These are phyloP conservation scores for Oscheius myriophilus DNA, from an alignment of 2,888 invertebrate species.

Conservation along the genomic window DNA sequence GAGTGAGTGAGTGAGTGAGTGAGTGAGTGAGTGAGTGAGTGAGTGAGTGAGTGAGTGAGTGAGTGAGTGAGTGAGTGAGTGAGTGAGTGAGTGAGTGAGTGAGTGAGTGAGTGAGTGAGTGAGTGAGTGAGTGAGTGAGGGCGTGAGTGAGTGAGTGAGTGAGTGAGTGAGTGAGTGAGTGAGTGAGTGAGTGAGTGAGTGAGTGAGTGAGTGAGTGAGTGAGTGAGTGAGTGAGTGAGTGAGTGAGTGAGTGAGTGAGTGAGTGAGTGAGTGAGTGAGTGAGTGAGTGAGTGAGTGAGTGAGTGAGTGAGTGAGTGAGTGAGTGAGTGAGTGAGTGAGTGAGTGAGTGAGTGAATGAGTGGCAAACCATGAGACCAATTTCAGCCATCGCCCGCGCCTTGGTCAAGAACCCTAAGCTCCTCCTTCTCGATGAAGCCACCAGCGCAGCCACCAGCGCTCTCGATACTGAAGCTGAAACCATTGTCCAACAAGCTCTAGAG, in stretches of 20 bases:
- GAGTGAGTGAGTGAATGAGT: too few relatives aligned
- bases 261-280: slow-evolving; percentile 40
- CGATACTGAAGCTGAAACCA: slow-evolving; percentile 67
- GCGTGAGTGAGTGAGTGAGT: too few relatives aligned
- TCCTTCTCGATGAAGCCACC: slow-evolving; percentile 66
- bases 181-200: slow-evolving; percentile 47
- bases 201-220: neutral
- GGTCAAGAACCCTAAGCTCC: slow-evolving; percentile 64
- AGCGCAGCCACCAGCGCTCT: slow-evolving; percentile 68
- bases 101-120: slow-evolving; percentile 47
- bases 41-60: neutral
- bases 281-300: slow-evolving; percentile 18
- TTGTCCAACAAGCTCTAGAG: slow-evolving; percentile 74
- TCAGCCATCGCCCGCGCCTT: slow-evolving; percentile 61
- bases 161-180: too few relatives aligned
- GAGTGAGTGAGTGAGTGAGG: neutral
- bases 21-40: slow-evolving; percentile 44
- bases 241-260: too few relatives aligned
- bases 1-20: too few relatives aligned
- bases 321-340: too few relatives aligned
- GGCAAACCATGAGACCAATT: too few relatives aligned
- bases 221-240: too few relatives aligned
- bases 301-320: neutral
- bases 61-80: too few relatives aligned
- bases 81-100: too few relatives aligned